A percentile compares a stretch with the other conserved stretches of the same genome.
Evolutionary conservation across 2,888 invertebrate genomes (phyloP).

Genomic region (Macrostomum cliftonense): DNA sequence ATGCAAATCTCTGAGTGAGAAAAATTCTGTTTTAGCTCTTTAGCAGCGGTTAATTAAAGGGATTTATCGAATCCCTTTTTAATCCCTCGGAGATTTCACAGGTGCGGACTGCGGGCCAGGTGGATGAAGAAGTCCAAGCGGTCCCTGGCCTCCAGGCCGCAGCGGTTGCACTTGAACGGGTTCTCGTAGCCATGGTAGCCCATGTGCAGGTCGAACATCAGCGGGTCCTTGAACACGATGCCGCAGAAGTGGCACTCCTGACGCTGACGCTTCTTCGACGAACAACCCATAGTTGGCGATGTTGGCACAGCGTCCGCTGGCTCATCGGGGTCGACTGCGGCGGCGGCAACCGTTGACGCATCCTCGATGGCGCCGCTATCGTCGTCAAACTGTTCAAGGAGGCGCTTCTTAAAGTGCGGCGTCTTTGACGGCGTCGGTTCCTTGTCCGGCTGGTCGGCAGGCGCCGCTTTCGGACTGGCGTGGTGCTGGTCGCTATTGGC

Average conservation of each 20-base stretch:
- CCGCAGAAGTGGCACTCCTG: conserved; percentile 66
- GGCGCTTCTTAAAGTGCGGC: too few species aligned
- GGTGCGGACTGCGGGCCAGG: conserved; percentile 36
- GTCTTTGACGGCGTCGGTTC: too few species aligned
- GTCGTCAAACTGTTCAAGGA: too few species aligned
- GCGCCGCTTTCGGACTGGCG: too few species aligned
- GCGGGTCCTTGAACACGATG: conserved; percentile 65
- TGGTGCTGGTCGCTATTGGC: too few species aligned
- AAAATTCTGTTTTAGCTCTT: too few species aligned
- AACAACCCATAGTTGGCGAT: too few species aligned
- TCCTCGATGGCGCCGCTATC: background rate
- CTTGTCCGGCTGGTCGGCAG: too few species aligned
- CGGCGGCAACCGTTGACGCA: background rate
- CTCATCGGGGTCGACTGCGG: too few species aligned
- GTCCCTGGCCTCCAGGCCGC: conserved; percentile 63
- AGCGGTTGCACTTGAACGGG: conserved; percentile 86
- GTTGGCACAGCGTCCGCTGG: background rate
- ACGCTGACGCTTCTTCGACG: conserved; percentile 16
- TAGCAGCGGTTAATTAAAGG: too few species aligned
- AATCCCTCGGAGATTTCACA: background rate
- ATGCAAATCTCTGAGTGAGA: too few species aligned
- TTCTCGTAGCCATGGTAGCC: conserved; percentile 78
- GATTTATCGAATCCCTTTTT: too few species aligned
- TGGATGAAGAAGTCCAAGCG: conserved; percentile 74
- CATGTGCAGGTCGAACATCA: conserved; percentile 87